A percentile compares a stretch with the other conserved stretches of the same genome.
Evolutionary conservation across 2,888 invertebrate species (phyloP).

Genomic region (Tuberolachnus salignus): DNA sequence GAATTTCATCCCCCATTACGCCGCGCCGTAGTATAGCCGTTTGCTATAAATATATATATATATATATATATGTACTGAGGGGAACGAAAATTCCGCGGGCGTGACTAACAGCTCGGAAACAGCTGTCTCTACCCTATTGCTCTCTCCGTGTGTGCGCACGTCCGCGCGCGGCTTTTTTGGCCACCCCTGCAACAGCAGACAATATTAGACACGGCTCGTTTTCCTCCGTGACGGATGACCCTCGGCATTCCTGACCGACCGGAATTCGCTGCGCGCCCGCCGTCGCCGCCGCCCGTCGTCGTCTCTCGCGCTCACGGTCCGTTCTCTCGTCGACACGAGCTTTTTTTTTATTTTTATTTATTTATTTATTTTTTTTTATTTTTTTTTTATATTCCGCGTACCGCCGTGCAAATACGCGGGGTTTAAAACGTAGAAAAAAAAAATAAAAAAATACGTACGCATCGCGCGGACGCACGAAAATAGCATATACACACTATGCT

Average conservation of each 20-base stretch:
- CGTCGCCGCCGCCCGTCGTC: not conserved
- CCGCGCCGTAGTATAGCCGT: not conserved
- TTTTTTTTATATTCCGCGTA: too few species aligned
- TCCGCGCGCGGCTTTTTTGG: constrained; percentile 19
- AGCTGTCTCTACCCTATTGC: constrained; percentile 53
- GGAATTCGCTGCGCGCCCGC: constrained; percentile 27
- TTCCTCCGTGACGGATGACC: constrained; percentile 55
- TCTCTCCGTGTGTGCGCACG: not conserved
- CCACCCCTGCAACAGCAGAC: constrained; percentile 41
- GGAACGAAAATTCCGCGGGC: constrained; percentile 47
- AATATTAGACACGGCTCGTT: constrained; percentile 54
- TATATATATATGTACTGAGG: too few species aligned
- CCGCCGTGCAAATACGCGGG: too few species aligned
- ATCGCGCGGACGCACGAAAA: too few species aligned
- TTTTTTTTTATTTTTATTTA: too few species aligned
- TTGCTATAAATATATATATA: constrained; percentile 18
- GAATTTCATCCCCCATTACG: constrained; percentile 46
- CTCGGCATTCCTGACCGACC: constrained; percentile 52
- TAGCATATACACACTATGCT: too few species aligned
- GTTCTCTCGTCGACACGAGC: too few species aligned
- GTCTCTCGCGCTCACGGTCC: too few species aligned
- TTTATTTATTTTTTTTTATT: too few species aligned
- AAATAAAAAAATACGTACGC: too few species aligned
- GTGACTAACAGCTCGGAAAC: constrained; percentile 56
- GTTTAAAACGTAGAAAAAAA: too few species aligned